A percentile compares a stretch with the other conserved stretches of the same genome.
Evolutionary conservation across 2,888 invertebrate species (phyloP).

Genomic region (Apodemia mormo): DNA sequence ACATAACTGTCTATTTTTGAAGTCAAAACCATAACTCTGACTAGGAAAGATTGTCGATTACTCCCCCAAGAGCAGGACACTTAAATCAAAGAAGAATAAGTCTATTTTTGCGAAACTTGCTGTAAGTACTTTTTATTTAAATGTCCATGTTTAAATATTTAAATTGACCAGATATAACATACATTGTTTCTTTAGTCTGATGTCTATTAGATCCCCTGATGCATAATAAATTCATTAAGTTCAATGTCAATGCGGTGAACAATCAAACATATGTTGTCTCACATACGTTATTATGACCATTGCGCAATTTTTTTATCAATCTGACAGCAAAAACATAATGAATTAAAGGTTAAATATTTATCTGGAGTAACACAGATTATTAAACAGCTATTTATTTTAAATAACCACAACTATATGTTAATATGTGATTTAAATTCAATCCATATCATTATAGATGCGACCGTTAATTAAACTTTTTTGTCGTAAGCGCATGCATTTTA

Average conservation of each 20-base stretch:
- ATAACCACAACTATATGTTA: not conserved
- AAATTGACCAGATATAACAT: no score
- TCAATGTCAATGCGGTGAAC: not conserved
- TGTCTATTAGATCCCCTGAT: not conserved
- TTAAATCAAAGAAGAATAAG: no score
- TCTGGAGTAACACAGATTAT: constrained; percentile 3
- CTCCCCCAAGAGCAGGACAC: no score
- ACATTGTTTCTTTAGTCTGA: not conserved
- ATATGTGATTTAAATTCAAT: not conserved
- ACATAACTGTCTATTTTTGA: no score
- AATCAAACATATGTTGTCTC: not conserved
- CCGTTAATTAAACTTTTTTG: constrained; percentile 4
- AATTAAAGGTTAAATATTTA: constrained; percentile 8
- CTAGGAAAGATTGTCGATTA: no score
- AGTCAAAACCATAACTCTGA: no score
- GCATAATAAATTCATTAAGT: constrained; percentile 3
- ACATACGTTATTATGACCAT: not conserved
- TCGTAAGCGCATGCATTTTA: not conserved
- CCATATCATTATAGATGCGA: constrained; percentile 1
- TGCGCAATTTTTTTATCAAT: not conserved
- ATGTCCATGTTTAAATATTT: no score
- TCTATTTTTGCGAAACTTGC: no score
- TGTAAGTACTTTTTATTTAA: no score
- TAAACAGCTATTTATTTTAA: constrained; percentile 9
- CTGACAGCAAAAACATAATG: not conserved